Conservation (phyloP, 2,888 invertebrate genomes). For the Pristionchus arcanus region DNA sequence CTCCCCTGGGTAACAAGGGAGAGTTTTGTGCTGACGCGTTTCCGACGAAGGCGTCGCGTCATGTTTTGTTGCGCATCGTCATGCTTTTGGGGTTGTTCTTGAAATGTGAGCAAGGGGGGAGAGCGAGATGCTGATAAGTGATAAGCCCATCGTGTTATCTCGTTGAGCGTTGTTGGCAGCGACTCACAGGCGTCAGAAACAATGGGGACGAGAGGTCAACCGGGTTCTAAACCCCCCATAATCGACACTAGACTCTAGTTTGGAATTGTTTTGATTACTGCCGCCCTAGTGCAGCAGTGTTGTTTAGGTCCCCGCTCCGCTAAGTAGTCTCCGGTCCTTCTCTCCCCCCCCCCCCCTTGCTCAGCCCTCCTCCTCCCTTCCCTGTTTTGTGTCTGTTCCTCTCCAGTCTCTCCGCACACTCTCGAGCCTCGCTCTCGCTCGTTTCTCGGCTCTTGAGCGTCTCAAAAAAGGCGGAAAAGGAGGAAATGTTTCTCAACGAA, state of each 20-base stretch:
- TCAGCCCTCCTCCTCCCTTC: conserved; percentile 14
- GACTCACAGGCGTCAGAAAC: conserved; percentile 13
- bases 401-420: background rate
- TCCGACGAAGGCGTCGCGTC: background rate
- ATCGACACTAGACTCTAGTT: conserved; percentile 14
- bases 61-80: conserved; percentile 28
- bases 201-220: background rate
- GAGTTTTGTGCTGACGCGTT: conserved; percentile 22
- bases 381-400: conserved; percentile 43
- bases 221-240: background rate
- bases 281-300: background rate
- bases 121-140: background rate
- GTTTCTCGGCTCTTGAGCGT: background rate
- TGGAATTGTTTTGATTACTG: background rate
- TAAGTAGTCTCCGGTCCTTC: conserved; percentile 39
- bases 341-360: background rate
- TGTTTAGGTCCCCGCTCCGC: background rate
- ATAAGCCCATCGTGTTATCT: background rate
- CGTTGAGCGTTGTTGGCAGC: background rate
- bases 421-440: background rate
- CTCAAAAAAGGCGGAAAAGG: conserved; percentile 27
- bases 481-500: background rate
- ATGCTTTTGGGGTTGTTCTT: conserved; percentile 46
- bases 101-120: background rate
- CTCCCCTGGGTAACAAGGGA: too few relatives aligned